Evolutionary conservation across 2,113 vertebrate species (phyloP).

Genomic region (Polyodon spathula): DNA sequence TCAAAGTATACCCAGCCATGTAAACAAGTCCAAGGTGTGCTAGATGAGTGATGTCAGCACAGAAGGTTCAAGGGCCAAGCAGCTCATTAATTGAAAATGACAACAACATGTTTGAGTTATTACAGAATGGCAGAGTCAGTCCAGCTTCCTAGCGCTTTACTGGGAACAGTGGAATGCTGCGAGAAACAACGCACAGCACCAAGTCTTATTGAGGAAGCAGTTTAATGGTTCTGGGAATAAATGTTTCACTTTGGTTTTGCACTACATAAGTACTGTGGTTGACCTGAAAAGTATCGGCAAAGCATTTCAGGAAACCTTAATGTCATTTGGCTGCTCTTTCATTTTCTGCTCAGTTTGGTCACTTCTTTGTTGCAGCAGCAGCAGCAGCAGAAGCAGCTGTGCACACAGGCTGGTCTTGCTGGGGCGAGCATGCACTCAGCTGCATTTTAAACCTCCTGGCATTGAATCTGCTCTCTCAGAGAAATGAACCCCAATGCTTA

Average conservation of each 20-base stretch:
- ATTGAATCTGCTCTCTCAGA: too few relatives aligned
- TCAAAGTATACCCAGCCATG: slow-evolving; percentile 28
- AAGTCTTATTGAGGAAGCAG: slow-evolving; percentile 2
- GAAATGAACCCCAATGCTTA: background rate
- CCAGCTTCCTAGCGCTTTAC: background rate
- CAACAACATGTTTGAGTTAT: slow-evolving; percentile 21
- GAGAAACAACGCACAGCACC: slow-evolving; percentile 4
- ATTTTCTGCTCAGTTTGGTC: too few relatives aligned
- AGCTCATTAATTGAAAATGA: slow-evolving; percentile 28
- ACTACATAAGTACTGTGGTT: slow-evolving; percentile 5
- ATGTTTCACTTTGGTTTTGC: slow-evolving; percentile 2
- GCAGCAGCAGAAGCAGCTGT: slow-evolving; percentile 9
- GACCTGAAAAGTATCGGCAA: background rate
- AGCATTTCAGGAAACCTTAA: background rate
- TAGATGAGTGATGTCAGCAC: slow-evolving; percentile 33
- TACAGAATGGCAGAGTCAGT: slow-evolving; percentile 16
- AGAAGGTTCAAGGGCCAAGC: slow-evolving; percentile 15
- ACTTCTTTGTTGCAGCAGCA: too few relatives aligned
- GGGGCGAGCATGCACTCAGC: background rate
- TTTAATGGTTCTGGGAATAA: slow-evolving; percentile 11
- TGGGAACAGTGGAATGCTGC: slow-evolving; percentile 6
- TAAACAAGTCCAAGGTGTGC: slow-evolving; percentile 27
- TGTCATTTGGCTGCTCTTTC: too few relatives aligned
- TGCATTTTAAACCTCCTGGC: too few relatives aligned
- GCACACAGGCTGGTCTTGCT: too few relatives aligned